These are phyloP conservation scores for Bagarius yarrelli DNA, from an alignment of 2,113 vertebrate species.

Conservation along the genomic window DNA sequence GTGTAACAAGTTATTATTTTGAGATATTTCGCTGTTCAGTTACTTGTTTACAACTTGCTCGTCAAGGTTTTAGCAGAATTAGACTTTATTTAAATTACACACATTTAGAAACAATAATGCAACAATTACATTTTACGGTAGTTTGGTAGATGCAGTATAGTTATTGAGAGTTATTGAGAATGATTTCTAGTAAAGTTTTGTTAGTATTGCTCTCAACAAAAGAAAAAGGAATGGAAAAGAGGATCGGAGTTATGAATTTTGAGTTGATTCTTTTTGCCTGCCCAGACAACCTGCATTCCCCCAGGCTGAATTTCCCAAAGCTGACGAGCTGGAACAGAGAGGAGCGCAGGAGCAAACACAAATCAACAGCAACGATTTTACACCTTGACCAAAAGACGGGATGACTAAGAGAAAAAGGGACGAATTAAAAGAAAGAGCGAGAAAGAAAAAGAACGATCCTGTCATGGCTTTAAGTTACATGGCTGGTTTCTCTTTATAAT, in stretches of 20 bases:
- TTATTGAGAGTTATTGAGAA: background rate
- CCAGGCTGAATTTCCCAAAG: constrained; percentile 10
- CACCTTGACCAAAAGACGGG: background rate
- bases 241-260: background rate
- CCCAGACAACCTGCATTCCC: constrained; percentile 44
- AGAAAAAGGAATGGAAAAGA: background rate
- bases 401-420: background rate
- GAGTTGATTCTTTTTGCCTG: constrained; percentile 16
- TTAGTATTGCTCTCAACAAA: background rate
- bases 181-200: background rate
- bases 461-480: constrained; percentile 65
- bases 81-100: background rate
- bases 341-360: background rate
- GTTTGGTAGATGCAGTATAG: too few relatives aligned
- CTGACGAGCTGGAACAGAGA: background rate
- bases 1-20: too few relatives aligned
- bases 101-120: background rate
- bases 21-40: too few relatives aligned
- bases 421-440: constrained; percentile 7
- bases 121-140: background rate
- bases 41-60: background rate
- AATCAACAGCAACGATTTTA: background rate
- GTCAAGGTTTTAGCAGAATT: background rate
- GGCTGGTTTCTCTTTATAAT: constrained; percentile 70
- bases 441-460: constrained; percentile 44